These are phyloP conservation scores for Orthonevra nobilis DNA, from an alignment of 2,888 invertebrate species.

Conservation along the genomic window DNA sequence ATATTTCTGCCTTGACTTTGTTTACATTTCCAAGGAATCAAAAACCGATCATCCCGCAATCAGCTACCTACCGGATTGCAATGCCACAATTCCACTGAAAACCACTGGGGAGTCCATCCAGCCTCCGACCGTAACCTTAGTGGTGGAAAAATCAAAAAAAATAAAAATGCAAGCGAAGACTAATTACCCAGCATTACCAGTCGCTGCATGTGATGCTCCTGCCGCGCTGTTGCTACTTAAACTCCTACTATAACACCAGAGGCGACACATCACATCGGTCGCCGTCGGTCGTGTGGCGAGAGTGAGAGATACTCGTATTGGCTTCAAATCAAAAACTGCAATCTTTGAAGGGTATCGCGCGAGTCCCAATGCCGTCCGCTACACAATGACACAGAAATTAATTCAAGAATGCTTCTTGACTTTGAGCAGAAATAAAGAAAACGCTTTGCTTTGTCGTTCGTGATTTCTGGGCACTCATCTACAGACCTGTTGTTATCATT, in stretches of 20 bases:
- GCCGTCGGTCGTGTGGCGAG: background rate
- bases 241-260: no score
- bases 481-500: slow-evolving; percentile 59
- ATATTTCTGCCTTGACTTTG: slow-evolving; percentile 31
- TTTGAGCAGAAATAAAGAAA: slow-evolving; percentile 11
- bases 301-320: slow-evolving; percentile 26
- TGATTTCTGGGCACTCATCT: slow-evolving; percentile 28
- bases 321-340: slow-evolving; percentile 63
- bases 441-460: slow-evolving; percentile 9
- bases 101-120: slow-evolving; percentile 62
- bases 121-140: slow-evolving; percentile 8
- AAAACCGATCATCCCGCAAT: slow-evolving; percentile 24
- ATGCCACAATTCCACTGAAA: slow-evolving; percentile 48
- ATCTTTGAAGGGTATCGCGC: slow-evolving; percentile 65
- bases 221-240: background rate
- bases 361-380: background rate
- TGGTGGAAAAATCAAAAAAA: background rate
- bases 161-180: slow-evolving; percentile 58
- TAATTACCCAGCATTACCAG: slow-evolving; percentile 64
- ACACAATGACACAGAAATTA: slow-evolving; percentile 62
- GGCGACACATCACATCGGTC: slow-evolving; percentile 16
- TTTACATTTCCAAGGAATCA: slow-evolving; percentile 54
- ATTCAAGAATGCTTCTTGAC: slow-evolving; percentile 53
- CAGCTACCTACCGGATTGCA: slow-evolving; percentile 47
- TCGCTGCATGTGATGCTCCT: slow-evolving; percentile 3